Evolutionary conservation across 1,140 invertebrate genomes (phyloP), one percentile per base, ranked within the genome.

Genomic region (Wasmannia auropunctata): DNA sequence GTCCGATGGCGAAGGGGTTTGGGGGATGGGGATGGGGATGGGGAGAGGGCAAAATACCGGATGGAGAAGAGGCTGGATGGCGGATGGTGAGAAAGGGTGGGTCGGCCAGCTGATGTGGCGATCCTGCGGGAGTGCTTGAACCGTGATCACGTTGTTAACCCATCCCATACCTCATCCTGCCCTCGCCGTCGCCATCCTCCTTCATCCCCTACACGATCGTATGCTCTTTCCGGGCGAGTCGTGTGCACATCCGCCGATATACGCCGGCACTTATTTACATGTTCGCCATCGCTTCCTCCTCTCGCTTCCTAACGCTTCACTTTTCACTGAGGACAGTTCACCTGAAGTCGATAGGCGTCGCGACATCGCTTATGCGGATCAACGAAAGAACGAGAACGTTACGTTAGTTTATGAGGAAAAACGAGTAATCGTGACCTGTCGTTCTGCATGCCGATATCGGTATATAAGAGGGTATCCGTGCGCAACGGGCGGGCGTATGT

Each of bases 71-170:
- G 70, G 63, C 54, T 83, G 79, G 63, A 81, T 70, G 11, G 31
- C n/a, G 37, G 49, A 43, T 58, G 43, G 31, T 19, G 74, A 83
- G 77, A 84, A 80, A 81, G 85, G 86, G 79, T 80, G 80, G 25
- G 43, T 75, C 65, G 86, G 43, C 69, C 72, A 85, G 91, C 80
- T 88, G 90, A 92, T 90, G 88, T 69, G 90, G 86, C 79, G 91
- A 93, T 93, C 92, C 92, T 92, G 87, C 63, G 91, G 92, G 92
- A 92, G 92, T 93, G 87, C 91, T 93, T 90, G 91, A 92, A 92
- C 90, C 89, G 87, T 91, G 92, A 92, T 93, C 92, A 90, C 91
- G 89, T 92, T 93, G 92, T 93, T 93, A 93, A 92, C 89, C 87
- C 88, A 88, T 14, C 67, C 81, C 72, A 76, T 77, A 65, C 81